Evolutionary conservation across 2,888 invertebrate genomes (phyloP), one percentile per base, ranked within the genome.

Genomic region (Andrena bicolor): DNA sequence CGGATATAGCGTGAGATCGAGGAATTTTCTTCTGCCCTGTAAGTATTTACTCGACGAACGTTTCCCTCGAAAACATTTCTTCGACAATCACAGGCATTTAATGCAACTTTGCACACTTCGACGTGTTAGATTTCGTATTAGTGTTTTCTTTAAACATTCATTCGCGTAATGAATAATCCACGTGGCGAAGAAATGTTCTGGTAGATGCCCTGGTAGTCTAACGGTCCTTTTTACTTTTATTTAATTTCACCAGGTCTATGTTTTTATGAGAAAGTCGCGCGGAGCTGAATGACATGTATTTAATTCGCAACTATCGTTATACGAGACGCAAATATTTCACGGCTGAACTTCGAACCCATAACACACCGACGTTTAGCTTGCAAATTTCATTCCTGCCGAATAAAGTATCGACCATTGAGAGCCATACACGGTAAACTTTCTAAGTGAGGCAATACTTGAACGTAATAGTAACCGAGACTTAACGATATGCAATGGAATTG

Each of bases 391-490:
- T 30, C 35, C n/a, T 53, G 7, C 26, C 28, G 41, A 20, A 35
- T 13, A 35, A 35, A 53, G 16, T 28, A 8, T 16, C 23, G 16
- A 66, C 32, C 30, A 74, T 74, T 68, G 23, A 26, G 49, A 48
- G 23, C 64, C 73, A 61, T 73, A 74, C 41, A 20, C 53, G 16
- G 49, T 16, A 13, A 56, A 71, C 80, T 83, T 83, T 80, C 80
- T 74, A 77, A 51, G 35, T 78, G 65, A 76, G 61, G 83, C 69
- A 79, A 85, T 66, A 76, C 28, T 30, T 20, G 58, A 32, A 76
- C 65, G 56, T 76, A 73, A 78, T 48, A 73, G 58, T 73, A 63
- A 74, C 26, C 6, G 26, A 28, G 48, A 41, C 51, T 74, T 35
- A 76, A 60, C 26, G 66, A 76, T 53, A 48, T 49, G 28, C 51